These are phyloP conservation scores for Platysteira castanea DNA, from an alignment of 2,113 vertebrate genomes.

Conservation along the genomic window DNA sequence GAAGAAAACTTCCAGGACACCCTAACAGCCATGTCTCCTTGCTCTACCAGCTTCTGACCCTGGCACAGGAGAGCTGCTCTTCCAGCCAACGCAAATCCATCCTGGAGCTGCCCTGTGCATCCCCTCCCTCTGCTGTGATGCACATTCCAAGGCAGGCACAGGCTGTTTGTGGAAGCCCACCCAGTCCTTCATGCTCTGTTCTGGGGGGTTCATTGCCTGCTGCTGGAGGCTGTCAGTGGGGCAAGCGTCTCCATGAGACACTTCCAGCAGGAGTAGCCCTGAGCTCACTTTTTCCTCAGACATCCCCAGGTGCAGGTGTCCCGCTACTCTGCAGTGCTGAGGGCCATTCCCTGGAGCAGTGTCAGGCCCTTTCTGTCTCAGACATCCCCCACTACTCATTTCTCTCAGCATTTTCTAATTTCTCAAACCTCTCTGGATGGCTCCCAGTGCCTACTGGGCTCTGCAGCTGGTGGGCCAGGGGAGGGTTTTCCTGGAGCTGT, in stretches of 20 bases:
- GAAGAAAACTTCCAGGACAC: neutral
- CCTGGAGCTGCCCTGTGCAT: neutral
- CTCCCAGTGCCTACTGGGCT: neutral
- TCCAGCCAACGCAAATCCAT: neutral
- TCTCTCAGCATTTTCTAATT: neutral
- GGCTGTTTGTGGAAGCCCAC: neutral
- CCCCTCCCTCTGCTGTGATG: neutral
- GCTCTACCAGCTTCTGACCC: neutral
- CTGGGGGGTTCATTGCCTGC: neutral
- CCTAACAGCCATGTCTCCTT: neutral
- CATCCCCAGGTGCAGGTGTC: neutral
- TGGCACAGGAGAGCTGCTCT: neutral
- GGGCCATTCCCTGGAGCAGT: neutral
- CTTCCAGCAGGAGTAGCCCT: neutral
- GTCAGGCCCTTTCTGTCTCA: neutral
- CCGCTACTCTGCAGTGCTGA: neutral
- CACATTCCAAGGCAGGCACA: neutral
- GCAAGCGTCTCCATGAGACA: fast-evolving
- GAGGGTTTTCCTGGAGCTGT: neutral
- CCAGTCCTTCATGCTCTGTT: neutral
- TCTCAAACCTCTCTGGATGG: neutral
- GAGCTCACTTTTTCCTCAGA: neutral
- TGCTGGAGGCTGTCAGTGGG: neutral
- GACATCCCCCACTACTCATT: neutral
- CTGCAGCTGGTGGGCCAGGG: neutral